Evolutionary conservation across 2,797 vertebrate species (phyloP).

Genomic region (Aselliscus stoliczkanus): DNA sequence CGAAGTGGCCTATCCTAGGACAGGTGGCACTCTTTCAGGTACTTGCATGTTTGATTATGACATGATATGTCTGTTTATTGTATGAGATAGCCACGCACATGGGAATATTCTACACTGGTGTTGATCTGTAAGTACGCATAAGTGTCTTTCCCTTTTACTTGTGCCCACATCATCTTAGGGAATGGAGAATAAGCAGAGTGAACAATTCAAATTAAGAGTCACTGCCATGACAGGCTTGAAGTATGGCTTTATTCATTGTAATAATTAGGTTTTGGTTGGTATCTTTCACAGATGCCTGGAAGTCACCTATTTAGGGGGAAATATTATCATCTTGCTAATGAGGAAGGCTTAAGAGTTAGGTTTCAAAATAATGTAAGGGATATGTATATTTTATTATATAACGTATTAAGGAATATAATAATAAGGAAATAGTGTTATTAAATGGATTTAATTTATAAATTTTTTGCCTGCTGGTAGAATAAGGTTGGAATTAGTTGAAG

Average conservation of each 20-base stretch:
- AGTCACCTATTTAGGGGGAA: conserved; percentile 35
- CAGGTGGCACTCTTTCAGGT: conserved; percentile 80
- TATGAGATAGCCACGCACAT: not conserved
- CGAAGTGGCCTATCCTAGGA: conserved; percentile 82
- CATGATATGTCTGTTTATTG: not conserved
- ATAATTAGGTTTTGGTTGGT: conserved; percentile 6
- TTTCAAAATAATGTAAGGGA: conserved; percentile 25
- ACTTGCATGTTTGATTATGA: conserved; percentile 52
- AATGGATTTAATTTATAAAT: conserved; percentile 36
- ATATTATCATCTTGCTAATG: conserved; percentile 44
- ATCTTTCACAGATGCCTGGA: conserved; percentile 16
- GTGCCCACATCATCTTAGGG: not conserved
- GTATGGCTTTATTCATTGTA: not conserved
- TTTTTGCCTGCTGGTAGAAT: conserved; percentile 10
- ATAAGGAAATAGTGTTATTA: not conserved
- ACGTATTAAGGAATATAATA: not conserved
- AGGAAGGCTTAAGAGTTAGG: conserved; percentile 18
- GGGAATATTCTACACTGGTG: conserved; percentile 2
- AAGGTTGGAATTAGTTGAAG: conserved; percentile 25
- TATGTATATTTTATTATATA: not conserved
- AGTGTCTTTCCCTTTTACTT: not conserved
- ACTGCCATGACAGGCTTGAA: not conserved
- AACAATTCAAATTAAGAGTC: not conserved
- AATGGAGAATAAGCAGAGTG: not conserved
- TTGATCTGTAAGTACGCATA: conserved; percentile 4